Evolutionary conservation across 2,797 vertebrate genomes (phyloP), one percentile per base, ranked within the genome.

Genomic region (Champsocephalus esox): DNA sequence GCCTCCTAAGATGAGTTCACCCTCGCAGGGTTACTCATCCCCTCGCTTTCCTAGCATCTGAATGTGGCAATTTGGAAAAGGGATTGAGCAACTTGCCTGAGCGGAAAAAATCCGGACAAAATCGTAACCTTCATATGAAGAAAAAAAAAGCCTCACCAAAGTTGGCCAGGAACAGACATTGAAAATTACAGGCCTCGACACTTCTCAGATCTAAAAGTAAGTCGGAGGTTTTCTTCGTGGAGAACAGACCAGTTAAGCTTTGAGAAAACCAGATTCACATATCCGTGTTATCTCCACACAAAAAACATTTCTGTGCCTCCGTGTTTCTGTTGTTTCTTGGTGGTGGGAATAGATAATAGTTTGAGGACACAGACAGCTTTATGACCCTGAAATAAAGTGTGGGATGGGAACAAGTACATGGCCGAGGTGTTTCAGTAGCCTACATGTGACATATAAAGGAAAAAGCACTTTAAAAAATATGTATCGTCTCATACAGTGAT

Each of bases 1-100:
- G 75, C 79, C 69, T 75, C 32, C 19, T 70, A 43, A 61, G 46
- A 77, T 79, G 34, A 72, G 38, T 0, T 6, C 24, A 10, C 1
- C 3, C 68, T 24, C 12, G 2, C 65, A 64, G 69, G 24, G 66
- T 88, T 88, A 83, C 78, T 87, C 82, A 88, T 72, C 57, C 78
- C 28, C 21, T 69, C 79, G 76, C 70, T 38, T 38, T 9, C 8
- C 2, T 6, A 38, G 34, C 34, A 38, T 38, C 8, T 9, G 34
- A 38, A 38, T 38, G 34, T 38, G 34, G 34, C 8, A 38, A 38
- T 38, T 38, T 38, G 6, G 34, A 1, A 7, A 38, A 38, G 7
- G 34, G 34, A 38, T 38, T 21, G 2, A 12, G 14, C 50, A 51
- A 77, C 66, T 79, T 80, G 80, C 67, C 82, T 0, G 21, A 81